phyloP scores from a whole-genome alignment of 2,113 vertebrate genomes.

The Daboia siamensis region DNA sequence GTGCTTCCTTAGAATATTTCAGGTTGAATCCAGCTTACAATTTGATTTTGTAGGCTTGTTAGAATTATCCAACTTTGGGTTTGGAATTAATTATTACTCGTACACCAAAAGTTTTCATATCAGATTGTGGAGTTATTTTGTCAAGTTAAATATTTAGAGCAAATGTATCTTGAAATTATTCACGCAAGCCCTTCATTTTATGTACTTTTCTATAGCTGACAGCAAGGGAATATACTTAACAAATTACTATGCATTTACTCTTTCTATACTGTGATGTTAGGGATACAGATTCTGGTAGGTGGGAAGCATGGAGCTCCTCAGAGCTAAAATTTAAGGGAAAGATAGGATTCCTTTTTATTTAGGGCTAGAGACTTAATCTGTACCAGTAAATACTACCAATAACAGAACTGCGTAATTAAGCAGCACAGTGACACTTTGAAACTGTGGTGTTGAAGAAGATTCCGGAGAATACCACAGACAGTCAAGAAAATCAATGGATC shows the following conservation, averaged over 20 bases:
- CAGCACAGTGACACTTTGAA: background rate
- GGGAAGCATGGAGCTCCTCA: background rate
- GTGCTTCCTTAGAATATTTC: background rate
- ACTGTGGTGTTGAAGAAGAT: background rate
- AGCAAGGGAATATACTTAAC: conserved; percentile 27
- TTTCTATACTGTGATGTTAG: background rate
- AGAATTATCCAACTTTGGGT: background rate
- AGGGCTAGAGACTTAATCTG: background rate
- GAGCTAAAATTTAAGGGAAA: conserved; percentile 5
- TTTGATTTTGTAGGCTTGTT: background rate
- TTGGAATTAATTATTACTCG: background rate
- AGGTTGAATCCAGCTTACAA: background rate
- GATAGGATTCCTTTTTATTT: background rate
- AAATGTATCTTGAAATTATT: background rate
- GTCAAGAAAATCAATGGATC: background rate
- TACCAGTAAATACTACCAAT: background rate
- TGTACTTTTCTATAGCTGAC: background rate
- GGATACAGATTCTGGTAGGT: background rate
- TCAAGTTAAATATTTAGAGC: background rate
- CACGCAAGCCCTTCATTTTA: conserved; percentile 10
- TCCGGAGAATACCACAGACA: background rate
- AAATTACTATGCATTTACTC: background rate
- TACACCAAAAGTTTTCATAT: background rate
- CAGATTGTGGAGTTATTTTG: background rate
- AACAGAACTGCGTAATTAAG: background rate